Percentiles rank a stretch among this genome's conserved stretches.
Conservation (phyloP, 2,797 vertebrate genomes). For the Pangasius djambal region DNA sequence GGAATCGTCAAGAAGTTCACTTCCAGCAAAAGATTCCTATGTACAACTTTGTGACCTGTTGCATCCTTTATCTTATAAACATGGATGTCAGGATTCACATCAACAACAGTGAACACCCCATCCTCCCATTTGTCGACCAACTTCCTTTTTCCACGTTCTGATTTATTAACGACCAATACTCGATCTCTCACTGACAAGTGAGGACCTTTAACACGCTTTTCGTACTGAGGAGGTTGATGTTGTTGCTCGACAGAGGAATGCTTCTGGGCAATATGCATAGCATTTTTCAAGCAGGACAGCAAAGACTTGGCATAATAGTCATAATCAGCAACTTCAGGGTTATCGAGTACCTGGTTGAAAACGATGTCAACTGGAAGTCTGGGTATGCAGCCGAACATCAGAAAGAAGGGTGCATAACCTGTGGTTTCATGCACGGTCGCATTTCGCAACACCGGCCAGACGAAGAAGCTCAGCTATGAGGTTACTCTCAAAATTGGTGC, state of each 20-base stretch:
- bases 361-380: constrained; percentile 18
- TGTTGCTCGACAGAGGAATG: constrained; percentile 39
- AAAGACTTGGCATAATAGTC: constrained; percentile 7
- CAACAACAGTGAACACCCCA: constrained; percentile 24
- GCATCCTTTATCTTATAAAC: constrained; percentile 42
- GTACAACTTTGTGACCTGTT: constrained; percentile 19
- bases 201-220: constrained; percentile 21
- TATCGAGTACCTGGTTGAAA: neutral
- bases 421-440: constrained; percentile 13
- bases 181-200: constrained; percentile 39
- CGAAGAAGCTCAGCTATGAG: neutral
- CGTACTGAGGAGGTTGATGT: constrained; percentile 34
- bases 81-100: constrained; percentile 20
- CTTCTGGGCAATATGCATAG: constrained; percentile 45
- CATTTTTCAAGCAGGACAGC: constrained; percentile 16
- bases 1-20: constrained; percentile 45
- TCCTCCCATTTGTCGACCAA: constrained; percentile 45
- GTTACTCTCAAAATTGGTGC: neutral
- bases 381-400: constrained; percentile 7
- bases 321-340: constrained; percentile 4
- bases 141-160: constrained; percentile 44
- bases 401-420: neutral
- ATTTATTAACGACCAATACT: constrained; percentile 47
- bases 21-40: constrained; percentile 41
- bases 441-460: neutral